These are phyloP conservation scores for Drosophila monieri DNA, from an alignment of 2,888 invertebrate species.

Conservation along the genomic window DNA sequence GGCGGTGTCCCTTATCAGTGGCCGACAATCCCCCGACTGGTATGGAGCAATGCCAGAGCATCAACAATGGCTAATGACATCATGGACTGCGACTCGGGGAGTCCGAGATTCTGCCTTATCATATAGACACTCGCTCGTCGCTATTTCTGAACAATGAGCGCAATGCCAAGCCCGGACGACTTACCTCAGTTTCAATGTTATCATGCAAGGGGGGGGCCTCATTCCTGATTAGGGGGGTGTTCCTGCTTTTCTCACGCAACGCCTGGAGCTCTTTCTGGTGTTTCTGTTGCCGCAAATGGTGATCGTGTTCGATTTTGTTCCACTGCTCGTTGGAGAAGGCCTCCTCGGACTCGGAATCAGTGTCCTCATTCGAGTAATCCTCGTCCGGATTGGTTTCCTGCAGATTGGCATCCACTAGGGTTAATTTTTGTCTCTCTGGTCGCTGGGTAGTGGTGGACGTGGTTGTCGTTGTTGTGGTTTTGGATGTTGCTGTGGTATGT, in stretches of 20 bases:
- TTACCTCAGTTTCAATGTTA: slow-evolving; percentile 73
- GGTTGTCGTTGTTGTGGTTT: background rate
- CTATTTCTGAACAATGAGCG: slow-evolving; percentile 49
- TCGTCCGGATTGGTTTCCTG: slow-evolving; percentile 5
- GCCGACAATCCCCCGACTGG: slow-evolving; percentile 9
- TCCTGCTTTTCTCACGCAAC: slow-evolving; percentile 53
- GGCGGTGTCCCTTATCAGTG: slow-evolving; percentile 23
- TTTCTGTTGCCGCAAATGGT: slow-evolving; percentile 73
- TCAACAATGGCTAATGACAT: slow-evolving; percentile 67
- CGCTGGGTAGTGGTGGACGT: slow-evolving; percentile 10
- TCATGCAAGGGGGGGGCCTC: background rate
- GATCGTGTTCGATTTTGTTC: slow-evolving; percentile 83
- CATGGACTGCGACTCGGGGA: slow-evolving; percentile 37
- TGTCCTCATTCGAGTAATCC: slow-evolving; percentile 22
- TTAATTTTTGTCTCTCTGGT: slow-evolving; percentile 25
- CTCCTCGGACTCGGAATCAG: slow-evolving; percentile 64
- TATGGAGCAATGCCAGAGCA: slow-evolving; percentile 42
- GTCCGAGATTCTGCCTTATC: slow-evolving; percentile 22
- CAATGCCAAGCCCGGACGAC: slow-evolving; percentile 60
- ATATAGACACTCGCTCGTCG: background rate
- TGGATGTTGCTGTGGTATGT: slow-evolving; percentile 6
- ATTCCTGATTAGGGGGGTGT: slow-evolving; percentile 56
- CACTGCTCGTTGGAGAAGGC: slow-evolving; percentile 82
- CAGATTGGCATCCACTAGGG: slow-evolving; percentile 39
- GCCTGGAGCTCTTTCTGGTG: slow-evolving; percentile 77